phyloP scores from a whole-genome alignment of 30 jellyfish, hydroid and myxozoan genomes.

The Chrysaora quinquecirrha region DNA sequence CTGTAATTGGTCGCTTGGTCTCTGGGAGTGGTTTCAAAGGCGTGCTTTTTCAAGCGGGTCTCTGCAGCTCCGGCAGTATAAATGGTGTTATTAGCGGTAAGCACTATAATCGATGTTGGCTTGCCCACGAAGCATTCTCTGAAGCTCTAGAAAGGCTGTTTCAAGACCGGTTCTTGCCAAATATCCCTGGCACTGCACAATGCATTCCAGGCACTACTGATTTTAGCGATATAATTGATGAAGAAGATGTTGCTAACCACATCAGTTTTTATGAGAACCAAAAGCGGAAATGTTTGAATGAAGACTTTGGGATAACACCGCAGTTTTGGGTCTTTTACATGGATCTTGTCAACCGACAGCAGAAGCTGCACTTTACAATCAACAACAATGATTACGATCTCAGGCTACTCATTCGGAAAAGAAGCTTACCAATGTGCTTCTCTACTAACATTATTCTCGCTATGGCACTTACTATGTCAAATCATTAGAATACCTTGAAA shows the following conservation, averaged over 20 bases:
- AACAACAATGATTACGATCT: constrained; percentile 18
- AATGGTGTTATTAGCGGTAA: too few relatives aligned
- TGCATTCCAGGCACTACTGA: neutral
- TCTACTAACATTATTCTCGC: constrained; percentile 43
- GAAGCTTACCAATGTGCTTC: constrained; percentile 2
- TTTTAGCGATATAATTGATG: neutral
- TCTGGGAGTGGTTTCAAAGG: constrained; percentile 48
- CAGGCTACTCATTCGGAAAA: too few relatives aligned
- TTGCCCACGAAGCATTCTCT: constrained; percentile 32
- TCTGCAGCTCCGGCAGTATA: too few relatives aligned
- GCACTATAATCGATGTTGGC: constrained; percentile 40
- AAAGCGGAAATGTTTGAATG: constrained; percentile 1
- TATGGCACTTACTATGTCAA: constrained; percentile 49
- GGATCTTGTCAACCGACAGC: constrained; percentile 3
- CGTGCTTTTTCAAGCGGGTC: constrained; percentile 24
- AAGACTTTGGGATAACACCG: constrained; percentile 34
- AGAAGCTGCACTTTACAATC: constrained; percentile 7
- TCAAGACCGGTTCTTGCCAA: neutral
- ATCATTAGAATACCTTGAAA: constrained; percentile 42
- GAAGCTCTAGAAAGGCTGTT: constrained; percentile 47
- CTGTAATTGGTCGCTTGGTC: constrained; percentile 26
- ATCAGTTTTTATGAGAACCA: neutral
- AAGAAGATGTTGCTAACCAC: neutral
- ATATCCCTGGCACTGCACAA: neutral
- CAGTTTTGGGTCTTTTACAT: constrained; percentile 36